Percentiles rank a stretch among this genome's conserved stretches.
These are phyloP conservation scores for Simalia tracyae DNA, from an alignment of 2,797 vertebrate species.

Conservation along the genomic window DNA sequence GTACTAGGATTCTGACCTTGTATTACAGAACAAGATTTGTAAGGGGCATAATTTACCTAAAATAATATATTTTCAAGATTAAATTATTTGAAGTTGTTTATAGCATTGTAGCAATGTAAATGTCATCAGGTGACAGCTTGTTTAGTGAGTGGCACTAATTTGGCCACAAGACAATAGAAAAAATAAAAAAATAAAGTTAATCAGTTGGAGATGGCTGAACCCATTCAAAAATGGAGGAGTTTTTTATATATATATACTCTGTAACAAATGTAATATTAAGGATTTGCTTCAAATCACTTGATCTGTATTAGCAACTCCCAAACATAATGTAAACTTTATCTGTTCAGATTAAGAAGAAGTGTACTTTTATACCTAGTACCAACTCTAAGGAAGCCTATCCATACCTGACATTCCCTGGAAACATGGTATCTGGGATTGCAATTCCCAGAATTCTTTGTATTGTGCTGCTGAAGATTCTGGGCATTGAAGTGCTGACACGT, in stretches of 20 bases:
- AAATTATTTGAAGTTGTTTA: conserved; percentile 60
- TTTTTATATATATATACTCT: conserved; percentile 32
- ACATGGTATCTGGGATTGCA: not conserved
- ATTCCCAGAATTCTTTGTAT: not conserved
- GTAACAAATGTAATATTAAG: conserved; percentile 44
- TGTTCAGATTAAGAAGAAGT: not conserved
- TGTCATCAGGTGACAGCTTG: conserved; percentile 68
- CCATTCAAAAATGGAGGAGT: conserved; percentile 59
- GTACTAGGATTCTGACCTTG: conserved; percentile 44
- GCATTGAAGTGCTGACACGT: not conserved
- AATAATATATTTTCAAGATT: conserved; percentile 61
- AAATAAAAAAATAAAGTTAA: conserved; percentile 47
- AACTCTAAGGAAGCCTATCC: not conserved
- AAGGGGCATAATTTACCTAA: conserved; percentile 54
- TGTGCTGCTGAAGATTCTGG: not conserved
- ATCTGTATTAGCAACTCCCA: conserved; percentile 41
- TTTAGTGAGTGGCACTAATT: conserved; percentile 67
- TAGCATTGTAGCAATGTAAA: conserved; percentile 60
- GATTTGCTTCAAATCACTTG: conserved; percentile 54
- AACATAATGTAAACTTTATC: not conserved
- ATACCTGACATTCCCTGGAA: not conserved
- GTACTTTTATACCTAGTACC: not conserved
- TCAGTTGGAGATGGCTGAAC: conserved; percentile 36
- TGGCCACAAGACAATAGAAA: conserved; percentile 61
- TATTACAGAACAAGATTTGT: conserved; percentile 38